Percentiles rank a stretch among this genome's conserved stretches.
Evolutionary conservation across 2,888 invertebrate genomes (phyloP).

Genomic region (Spialia ferax): DNA sequence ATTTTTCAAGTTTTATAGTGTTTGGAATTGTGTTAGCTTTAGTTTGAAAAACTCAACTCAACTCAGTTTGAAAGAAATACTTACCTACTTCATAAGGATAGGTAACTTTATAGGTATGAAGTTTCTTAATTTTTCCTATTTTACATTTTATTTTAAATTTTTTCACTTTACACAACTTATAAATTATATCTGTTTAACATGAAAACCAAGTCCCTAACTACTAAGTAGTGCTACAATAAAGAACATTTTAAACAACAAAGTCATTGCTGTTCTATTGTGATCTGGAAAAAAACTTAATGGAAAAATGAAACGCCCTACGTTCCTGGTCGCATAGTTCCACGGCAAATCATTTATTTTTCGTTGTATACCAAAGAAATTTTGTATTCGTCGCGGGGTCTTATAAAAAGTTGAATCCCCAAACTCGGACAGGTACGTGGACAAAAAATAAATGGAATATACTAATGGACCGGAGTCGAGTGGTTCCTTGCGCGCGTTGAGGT

Average conservation of each 20-base stretch:
- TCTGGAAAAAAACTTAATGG: slow-evolving; percentile 66
- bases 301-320: slow-evolving; percentile 69
- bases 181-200: too few species aligned
- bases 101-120: too few species aligned
- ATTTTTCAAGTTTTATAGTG: background rate
- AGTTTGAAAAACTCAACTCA: too few species aligned
- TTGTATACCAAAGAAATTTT: slow-evolving; percentile 78
- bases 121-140: too few species aligned
- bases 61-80: too few species aligned
- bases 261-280: slow-evolving; percentile 42
- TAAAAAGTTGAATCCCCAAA: slow-evolving; percentile 83
- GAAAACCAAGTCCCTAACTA: background rate
- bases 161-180: too few species aligned
- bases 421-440: slow-evolving; percentile 85
- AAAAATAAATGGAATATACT: slow-evolving; percentile 87
- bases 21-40: too few species aligned
- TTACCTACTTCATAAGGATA: too few species aligned
- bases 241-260: slow-evolving; percentile 41
- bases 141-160: too few species aligned
- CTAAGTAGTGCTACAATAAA: background rate
- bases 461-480: slow-evolving; percentile 82
- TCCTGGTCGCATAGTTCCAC: slow-evolving; percentile 67
- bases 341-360: slow-evolving; percentile 80
- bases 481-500: slow-evolving; percentile 67
- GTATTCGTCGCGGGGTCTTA: slow-evolving; percentile 82